Evolutionary conservation across 2,113 vertebrate species (phyloP).

Genomic region (Guaruba guarouba): DNA sequence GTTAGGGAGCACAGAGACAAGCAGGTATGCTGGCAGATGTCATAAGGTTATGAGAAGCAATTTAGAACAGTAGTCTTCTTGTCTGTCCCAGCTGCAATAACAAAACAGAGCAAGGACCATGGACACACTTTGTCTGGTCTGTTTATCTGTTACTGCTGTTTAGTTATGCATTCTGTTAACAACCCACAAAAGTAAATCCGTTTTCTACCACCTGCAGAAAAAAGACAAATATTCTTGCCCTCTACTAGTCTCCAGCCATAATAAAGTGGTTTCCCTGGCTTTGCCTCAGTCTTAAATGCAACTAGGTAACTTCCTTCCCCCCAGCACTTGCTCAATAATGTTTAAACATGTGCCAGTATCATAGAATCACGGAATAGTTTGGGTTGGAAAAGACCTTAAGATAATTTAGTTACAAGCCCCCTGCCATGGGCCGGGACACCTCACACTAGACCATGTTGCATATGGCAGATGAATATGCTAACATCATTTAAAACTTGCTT

Average conservation of each 20-base stretch:
- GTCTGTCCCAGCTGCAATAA: conserved; percentile 32
- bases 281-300: not conserved
- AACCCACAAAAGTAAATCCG: not conserved
- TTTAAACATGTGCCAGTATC: not conserved
- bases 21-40: conserved; percentile 11
- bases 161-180: not conserved
- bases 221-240: not conserved
- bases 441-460: not conserved
- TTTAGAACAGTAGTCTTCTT: not conserved
- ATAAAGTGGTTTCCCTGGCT: not conserved
- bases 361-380: not conserved
- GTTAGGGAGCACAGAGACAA: not conserved
- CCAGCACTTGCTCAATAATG: not conserved
- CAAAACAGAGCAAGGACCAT: not conserved
- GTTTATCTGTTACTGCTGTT: not conserved
- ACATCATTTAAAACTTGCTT: not conserved
- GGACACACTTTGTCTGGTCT: not conserved
- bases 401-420: not conserved
- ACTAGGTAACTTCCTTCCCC: not conserved
- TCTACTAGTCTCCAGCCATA: not conserved
- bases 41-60: not conserved
- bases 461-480: not conserved
- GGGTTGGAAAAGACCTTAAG: not conserved
- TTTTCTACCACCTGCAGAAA: conserved; percentile 9
- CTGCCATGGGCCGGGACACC: not conserved